These are phyloP conservation scores for Coenobita brevimanus DNA, from an alignment of 1,140 invertebrate genomes.

Conservation along the genomic window DNA sequence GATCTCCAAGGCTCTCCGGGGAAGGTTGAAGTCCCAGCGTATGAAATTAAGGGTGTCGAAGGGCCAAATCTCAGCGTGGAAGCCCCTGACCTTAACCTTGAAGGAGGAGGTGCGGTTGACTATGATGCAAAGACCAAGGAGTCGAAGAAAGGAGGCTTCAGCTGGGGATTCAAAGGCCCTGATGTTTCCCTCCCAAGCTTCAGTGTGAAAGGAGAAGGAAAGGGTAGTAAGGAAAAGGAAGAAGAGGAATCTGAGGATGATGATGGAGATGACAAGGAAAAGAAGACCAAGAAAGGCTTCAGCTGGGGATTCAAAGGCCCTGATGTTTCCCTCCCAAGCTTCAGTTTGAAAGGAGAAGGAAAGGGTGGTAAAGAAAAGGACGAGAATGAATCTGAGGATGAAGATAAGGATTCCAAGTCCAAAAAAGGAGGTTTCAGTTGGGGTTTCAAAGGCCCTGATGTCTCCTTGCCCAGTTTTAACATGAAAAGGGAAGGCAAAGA, in stretches of 20 bases:
- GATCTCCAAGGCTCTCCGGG: no score
- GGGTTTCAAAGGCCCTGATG: neutral
- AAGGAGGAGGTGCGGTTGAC: no score
- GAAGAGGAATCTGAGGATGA: neutral
- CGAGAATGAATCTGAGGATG: neutral
- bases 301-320: slow-evolving; percentile 9
- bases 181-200: neutral
- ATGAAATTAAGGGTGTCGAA: no score
- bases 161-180: neutral
- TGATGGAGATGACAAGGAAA: neutral
- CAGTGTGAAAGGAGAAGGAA: neutral
- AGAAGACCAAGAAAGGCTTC: neutral
- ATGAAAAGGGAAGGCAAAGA: neutral
- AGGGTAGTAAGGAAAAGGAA: neutral
- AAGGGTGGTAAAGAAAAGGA: neutral
- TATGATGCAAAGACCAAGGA: no score
- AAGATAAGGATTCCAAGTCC: neutral
- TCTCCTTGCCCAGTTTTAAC: neutral
- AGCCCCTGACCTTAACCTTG: no score
- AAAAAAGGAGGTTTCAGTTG: neutral
- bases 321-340: neutral
- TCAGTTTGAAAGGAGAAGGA: neutral
- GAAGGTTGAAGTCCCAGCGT: no score
- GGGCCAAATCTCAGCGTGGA: no score
- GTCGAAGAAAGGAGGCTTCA: slow-evolving; percentile 18